A percentile compares a stretch with the other conserved stretches of the same genome.
These are phyloP conservation scores for Brachionus sp. DNA, from an alignment of 1,140 invertebrate genomes.

Conservation along the genomic window DNA sequence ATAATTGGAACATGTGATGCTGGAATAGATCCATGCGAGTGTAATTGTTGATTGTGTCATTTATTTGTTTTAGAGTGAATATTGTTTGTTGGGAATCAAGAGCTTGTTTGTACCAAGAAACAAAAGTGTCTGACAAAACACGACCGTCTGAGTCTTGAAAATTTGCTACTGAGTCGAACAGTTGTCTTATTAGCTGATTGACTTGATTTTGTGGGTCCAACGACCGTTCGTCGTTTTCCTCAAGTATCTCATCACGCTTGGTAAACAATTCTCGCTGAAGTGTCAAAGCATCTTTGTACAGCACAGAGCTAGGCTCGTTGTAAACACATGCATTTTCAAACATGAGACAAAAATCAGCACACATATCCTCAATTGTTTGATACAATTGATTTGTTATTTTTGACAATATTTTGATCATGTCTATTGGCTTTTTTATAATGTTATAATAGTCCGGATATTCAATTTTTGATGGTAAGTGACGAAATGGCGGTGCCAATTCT, in stretches of 20 bases:
- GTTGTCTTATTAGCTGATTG: neutral
- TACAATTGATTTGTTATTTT: slow-evolving; percentile 68
- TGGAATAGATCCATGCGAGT: slow-evolving; percentile 2
- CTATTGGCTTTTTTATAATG: slow-evolving; percentile 86
- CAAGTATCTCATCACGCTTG: neutral
- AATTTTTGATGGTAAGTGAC: slow-evolving; percentile 74
- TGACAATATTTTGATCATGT: slow-evolving; percentile 85
- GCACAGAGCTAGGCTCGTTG: slow-evolving; percentile 96
- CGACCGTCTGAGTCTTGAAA: neutral
- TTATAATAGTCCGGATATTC: slow-evolving; percentile 93
- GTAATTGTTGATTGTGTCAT: neutral
- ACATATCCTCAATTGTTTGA: slow-evolving; percentile 79
- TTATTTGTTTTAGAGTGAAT: neutral
- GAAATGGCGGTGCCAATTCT: slow-evolving; percentile 39
- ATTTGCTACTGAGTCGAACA: neutral
- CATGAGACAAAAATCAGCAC: slow-evolving; percentile 90
- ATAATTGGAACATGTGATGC: neutral
- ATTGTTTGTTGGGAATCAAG: neutral
- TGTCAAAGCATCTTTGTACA: slow-evolving; percentile 74
- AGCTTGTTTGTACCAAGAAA: neutral
- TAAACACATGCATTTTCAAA: slow-evolving; percentile 99
- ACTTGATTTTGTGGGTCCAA: neutral
- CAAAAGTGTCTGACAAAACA: neutral
- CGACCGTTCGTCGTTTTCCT: neutral
- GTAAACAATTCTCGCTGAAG: neutral